Evolutionary conservation across 2,113 vertebrate species (phyloP).

Genomic region (Corythornis madagascariensis): DNA sequence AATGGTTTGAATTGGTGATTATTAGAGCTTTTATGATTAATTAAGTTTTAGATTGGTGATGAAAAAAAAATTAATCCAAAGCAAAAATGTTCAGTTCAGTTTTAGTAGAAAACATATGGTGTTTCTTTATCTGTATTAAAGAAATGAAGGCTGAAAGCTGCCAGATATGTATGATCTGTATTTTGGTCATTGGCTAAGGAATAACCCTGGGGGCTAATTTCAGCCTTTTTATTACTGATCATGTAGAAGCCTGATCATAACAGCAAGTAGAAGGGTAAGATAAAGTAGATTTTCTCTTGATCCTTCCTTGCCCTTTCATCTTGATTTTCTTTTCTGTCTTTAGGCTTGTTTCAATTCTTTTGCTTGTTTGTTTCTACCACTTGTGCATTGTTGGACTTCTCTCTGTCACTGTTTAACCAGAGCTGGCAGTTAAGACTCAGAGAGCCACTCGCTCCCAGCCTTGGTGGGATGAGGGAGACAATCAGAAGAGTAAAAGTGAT

Average conservation of each 20-base stretch:
- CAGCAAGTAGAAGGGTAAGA: not conserved
- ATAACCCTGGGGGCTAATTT: not conserved
- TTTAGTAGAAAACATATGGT: not conserved
- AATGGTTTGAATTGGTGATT: not conserved
- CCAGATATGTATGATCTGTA: not conserved
- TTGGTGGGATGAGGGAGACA: not conserved
- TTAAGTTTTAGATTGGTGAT: not conserved
- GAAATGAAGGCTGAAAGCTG: not conserved
- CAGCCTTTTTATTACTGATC: not conserved
- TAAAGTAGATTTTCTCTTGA: slow-evolving; percentile 21
- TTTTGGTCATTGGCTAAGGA: slow-evolving; percentile 5
- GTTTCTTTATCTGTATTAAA: not conserved
- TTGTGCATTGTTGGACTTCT: not conserved
- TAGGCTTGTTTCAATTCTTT: not conserved
- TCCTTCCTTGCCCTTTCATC: not conserved
- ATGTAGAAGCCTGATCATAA: not conserved
- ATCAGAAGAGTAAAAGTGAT: not conserved
- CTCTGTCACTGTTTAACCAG: not conserved
- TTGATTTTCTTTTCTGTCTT: not conserved
- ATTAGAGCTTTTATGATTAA: not conserved
- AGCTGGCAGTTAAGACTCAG: not conserved
- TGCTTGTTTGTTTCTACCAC: not conserved
- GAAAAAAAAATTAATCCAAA: not conserved
- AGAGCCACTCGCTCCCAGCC: not conserved
- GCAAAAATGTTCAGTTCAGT: not conserved